Evolutionary conservation across 2,797 vertebrate species (phyloP).

Genomic region (Podarcis siculus): DNA sequence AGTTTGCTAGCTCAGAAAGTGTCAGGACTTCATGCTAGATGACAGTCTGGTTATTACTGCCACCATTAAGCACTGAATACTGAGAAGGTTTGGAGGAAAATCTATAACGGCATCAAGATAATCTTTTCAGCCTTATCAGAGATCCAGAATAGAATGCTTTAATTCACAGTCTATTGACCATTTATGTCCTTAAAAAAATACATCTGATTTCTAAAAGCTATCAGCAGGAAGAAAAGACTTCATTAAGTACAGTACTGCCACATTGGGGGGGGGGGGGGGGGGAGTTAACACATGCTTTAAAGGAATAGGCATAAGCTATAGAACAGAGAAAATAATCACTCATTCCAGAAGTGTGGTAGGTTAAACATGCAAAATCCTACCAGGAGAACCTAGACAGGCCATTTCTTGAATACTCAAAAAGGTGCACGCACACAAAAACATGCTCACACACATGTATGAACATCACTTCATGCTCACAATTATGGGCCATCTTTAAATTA

Average conservation of each 20-base stretch:
- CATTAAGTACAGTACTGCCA: background rate
- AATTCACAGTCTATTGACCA: slow-evolving; percentile 24
- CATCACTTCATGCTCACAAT: background rate
- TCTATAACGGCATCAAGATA: background rate
- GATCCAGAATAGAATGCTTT: slow-evolving; percentile 6
- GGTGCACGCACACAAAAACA: background rate
- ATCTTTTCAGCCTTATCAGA: slow-evolving; percentile 12
- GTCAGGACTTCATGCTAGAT: background rate
- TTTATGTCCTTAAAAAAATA: slow-evolving; percentile 1
- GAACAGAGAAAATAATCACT: background rate
- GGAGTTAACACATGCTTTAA: slow-evolving; percentile 33
- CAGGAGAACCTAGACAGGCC: background rate
- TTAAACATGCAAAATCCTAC: background rate
- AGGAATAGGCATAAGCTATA: background rate
- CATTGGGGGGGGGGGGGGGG: accelerated
- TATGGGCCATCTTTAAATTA: background rate
- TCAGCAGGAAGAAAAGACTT: background rate
- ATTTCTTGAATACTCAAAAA: background rate
- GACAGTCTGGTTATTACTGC: background rate
- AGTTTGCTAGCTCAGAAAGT: background rate
- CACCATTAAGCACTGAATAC: background rate
- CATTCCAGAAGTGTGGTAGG: background rate
- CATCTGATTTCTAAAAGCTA: background rate
- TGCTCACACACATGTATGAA: background rate
- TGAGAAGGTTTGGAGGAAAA: slow-evolving; percentile 21